phyloP scores from a whole-genome alignment of 2,113 vertebrate species.

The Struthio camelus region DNA sequence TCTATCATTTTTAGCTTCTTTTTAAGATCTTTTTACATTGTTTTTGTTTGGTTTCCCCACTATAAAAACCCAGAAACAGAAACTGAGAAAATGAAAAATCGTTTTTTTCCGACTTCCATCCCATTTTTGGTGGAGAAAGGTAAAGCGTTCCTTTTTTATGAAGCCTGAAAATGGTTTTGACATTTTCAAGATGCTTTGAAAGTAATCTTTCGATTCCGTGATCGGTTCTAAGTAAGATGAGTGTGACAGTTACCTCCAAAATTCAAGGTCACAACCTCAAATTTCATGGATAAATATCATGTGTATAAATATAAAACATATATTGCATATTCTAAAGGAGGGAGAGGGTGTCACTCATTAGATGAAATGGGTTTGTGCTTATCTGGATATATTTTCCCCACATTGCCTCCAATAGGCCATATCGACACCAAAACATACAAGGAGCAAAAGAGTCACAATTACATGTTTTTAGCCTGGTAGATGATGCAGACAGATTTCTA shows the following conservation, averaged over 20 bases:
- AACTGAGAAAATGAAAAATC: not conserved
- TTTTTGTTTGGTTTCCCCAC: not conserved
- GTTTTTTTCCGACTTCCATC: not conserved
- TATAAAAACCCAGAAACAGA: not conserved
- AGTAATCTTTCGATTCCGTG: not conserved
- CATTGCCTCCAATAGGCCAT: not conserved
- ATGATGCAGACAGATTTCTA: not conserved
- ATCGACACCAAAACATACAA: not conserved
- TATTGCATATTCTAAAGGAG: not conserved
- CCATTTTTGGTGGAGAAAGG: not conserved
- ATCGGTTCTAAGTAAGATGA: not conserved
- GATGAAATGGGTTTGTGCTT: not conserved
- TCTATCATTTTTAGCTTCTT: not conserved
- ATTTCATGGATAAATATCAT: not conserved
- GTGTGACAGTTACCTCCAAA: not conserved
- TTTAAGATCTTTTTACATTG: not conserved
- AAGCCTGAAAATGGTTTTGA: not conserved
- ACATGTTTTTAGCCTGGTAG: not conserved
- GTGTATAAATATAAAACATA: not conserved
- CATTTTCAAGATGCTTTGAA: not conserved
- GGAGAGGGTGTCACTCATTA: not conserved
- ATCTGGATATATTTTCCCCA: not conserved
- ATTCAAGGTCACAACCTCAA: not conserved
- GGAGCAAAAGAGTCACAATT: not conserved
- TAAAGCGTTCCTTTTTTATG: not conserved